Evolutionary conservation across 2,113 vertebrate genomes (phyloP).

Genomic region (Sinocyclocheilus rhinocerous): DNA sequence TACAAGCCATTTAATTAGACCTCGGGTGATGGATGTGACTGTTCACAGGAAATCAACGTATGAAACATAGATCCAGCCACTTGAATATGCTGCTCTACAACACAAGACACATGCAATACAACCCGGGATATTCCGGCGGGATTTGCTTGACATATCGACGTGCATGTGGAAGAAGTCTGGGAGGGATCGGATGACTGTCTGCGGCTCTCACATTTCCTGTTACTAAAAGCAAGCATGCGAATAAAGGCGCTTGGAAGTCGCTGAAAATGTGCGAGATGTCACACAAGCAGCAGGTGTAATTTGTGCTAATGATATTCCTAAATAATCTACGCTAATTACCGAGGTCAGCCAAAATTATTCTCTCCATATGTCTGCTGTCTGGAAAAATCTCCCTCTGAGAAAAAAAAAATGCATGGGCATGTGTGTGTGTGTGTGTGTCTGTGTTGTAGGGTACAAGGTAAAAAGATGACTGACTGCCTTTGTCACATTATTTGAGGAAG

Average conservation of each 20-base stretch:
- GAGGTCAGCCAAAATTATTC: slow-evolving; percentile 70
- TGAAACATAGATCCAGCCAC: slow-evolving; percentile 16
- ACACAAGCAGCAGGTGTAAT: slow-evolving; percentile 24
- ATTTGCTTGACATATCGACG: background rate
- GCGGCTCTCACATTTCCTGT: slow-evolving; percentile 3
- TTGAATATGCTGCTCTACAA: slow-evolving; percentile 3
- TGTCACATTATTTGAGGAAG: slow-evolving; percentile 46
- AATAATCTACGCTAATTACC: slow-evolving; percentile 60
- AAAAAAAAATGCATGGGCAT: background rate
- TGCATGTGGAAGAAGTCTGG: background rate
- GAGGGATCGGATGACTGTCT: background rate
- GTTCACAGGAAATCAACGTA: slow-evolving; percentile 16
- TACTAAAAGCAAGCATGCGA: background rate
- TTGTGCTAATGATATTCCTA: slow-evolving; percentile 58
- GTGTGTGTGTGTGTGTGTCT: slow-evolving; percentile 5
- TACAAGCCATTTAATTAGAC: slow-evolving; percentile 18
- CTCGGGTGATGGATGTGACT: slow-evolving; percentile 19
- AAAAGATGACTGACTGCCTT: slow-evolving; percentile 28
- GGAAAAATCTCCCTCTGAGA: slow-evolving; percentile 37
- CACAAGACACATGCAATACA: slow-evolving; percentile 9
- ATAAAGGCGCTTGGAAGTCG: slow-evolving; percentile 8
- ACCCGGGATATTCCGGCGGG: background rate
- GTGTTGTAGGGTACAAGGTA: background rate
- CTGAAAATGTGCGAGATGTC: slow-evolving; percentile 37
- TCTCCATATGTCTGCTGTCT: slow-evolving; percentile 63